Base-by-base conservation (phyloP, 2,888 invertebrate species). In the Crossocerus cetratus region DNA sequence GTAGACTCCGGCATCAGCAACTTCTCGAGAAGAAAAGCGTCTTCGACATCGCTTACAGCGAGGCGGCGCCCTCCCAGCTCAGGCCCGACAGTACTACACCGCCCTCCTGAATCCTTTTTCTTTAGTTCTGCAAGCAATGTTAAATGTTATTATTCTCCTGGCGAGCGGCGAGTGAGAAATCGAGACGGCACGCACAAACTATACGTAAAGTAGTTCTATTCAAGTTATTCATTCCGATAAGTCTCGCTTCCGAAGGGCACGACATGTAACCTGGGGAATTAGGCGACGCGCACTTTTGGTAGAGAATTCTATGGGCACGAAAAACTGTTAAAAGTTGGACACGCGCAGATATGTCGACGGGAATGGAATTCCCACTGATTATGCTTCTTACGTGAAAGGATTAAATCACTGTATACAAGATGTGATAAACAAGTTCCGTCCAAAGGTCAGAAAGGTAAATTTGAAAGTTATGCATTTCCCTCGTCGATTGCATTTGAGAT, bases 41-140 rank as follows among this genome's bases (percentile, higher is more conserved):
- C 32, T 98, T 98, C 86, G 97, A 97, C 5, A 98, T 98, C 80
- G 97, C 97, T 0, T 98, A 97, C 87, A 96, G 96, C 86, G 97
- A 97, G 86, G 96, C 97, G 84, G 95, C 96, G 80, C 97, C 96
- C 0, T 95, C 95, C 85, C 95, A 96, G 86, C 91, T 97, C 65
- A 91, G 95, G 85, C 94, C 96, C 18, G 96, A 96, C 78, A 96
- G 95, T 88, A 94, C 94, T 83, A 94, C 95, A 4, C 95, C 96
- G 55, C 95, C 95, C 57, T 84, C 84, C 44, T 85, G 74, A 84
- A 11, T 68, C 1, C 11, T 5, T 32, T 32, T 32, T 4, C 32
- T 1, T 32, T 32, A 32, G 5, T 32, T 32, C 32, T 11, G 11
- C 11, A 32, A 32, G 13, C 14, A 59, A 21, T 16, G 32, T 42